Base-by-base conservation (phyloP, 2,113 vertebrate genomes). In the Myrmecobius fasciatus region DNA sequence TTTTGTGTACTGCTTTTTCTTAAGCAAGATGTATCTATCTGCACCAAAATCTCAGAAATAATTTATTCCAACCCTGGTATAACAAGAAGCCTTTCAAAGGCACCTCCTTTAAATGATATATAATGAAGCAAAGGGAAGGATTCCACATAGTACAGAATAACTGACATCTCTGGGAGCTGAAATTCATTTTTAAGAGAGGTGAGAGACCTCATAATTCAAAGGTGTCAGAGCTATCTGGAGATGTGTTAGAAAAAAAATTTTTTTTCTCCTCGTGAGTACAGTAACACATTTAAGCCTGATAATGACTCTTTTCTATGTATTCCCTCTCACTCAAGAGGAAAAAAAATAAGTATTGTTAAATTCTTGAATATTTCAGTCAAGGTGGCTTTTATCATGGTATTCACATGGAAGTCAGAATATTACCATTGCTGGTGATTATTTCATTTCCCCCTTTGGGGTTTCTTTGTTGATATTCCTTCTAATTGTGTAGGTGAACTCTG, bases 291-390 rank as follows among this genome's bases (percentile, higher is more conserved):
- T 49, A 52, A 96, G 96, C 93, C 46, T 54, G 96, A 94, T 5
- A 90, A 53, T 95, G 96, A 0, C 0, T 24, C 95, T 51, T 91
- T 94, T 93, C 94, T 97, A 31, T 92, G 9, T 94, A 93, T 93
- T 95, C 95, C 17, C 56, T 49, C 94, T 89, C 93, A 96, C 96
- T 95, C 97, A 53, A 96, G 96, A 96, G 90, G 95, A 93, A 95
- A 97, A 95, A 93, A 91, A 96, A 93, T 36, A 96, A 96, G 92
- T 60, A 2, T 8, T 95, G 96, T 96, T 94, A 96, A 96, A 92
- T 94, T 52, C 92, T 91, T 95, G 91, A 97, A 96, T 96, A 96
- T 96, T 96, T 97, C 67, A 93, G 92, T 96, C 96, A 94, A 96
- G 96, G 53, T 48, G 93, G 43, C 1, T 48, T 94, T 46, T n/a